Base-by-base conservation (phyloP, 2,797 vertebrate genomes). In the Aphelocoma californica region DNA sequence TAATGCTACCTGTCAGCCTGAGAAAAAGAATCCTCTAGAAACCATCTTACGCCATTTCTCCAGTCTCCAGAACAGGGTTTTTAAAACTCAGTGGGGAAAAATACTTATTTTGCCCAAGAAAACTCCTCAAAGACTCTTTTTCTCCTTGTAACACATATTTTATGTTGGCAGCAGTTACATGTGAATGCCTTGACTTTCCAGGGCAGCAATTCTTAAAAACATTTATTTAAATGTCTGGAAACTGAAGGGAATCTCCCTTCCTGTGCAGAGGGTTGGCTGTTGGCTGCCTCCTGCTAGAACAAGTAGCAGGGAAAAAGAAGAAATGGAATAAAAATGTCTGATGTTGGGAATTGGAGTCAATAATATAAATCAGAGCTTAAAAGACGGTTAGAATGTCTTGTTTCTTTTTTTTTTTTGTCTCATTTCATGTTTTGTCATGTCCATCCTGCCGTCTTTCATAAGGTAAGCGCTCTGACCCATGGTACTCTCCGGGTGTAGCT, bases 221-320 rank as follows among this genome's bases (percentile, higher is more conserved):
- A 73, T 88, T 67, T 74, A 64, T 85, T 94, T 90, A 75, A 88
- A 73, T 14, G 25, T 81, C 84, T 91, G 89, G 62, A 77, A 95
- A 56, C 50, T 38, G 17, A 75, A 90, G 61, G 89, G 86, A 73
- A 48, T 56, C 71, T 87, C 92, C 82, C 58, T 92, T 38, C 56
- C 60, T 82, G 51, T 2, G 11, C 73, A 62, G 71, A 65, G 75
- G 69, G 71, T 66, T 93, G 75, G 29, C 74, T 84, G 65, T 86
- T 66, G 53, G 77, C 78, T 86, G 56, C 64, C 45, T 88, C 58
- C 83, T 70, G 56, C 58, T 89, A 69, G 74, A 72, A 65, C 42
- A 72, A 72, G 86, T 42, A 84, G 50, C 2, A 8, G 47, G 21
- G 61, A 31, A 26, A 62, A 70, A 84, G 69, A 51, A 62, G 38